Percentiles rank a stretch among this genome's conserved stretches.
Evolutionary conservation across 2,797 vertebrate species (phyloP).

Genomic region (Buceros bicornis): DNA sequence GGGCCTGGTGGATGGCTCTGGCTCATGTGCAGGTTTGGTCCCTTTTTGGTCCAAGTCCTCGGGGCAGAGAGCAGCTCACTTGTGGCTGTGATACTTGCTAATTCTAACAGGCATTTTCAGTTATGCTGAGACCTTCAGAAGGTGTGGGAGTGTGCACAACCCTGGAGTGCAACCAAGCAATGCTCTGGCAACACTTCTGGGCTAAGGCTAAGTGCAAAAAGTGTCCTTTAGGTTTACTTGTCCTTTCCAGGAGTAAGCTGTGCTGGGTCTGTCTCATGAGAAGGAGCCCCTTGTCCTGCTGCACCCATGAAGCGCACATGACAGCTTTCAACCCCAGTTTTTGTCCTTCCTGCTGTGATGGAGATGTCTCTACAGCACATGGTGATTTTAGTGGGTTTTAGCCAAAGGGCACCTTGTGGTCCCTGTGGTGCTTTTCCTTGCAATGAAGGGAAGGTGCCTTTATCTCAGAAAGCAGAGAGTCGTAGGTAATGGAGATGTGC

Average conservation of each 20-base stretch:
- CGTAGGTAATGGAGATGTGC: rapidly evolving
- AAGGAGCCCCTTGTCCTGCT: neutral
- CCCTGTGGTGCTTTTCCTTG: neutral
- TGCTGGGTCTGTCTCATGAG: neutral
- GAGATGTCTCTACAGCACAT: rapidly evolving
- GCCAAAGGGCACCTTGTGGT: neutral
- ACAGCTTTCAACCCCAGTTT: neutral
- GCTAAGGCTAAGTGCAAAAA: neutral
- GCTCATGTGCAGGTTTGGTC: rapidly evolving
- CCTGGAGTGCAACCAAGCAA: neutral
- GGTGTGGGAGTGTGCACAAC: neutral
- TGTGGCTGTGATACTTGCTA: neutral
- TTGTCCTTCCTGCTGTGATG: neutral
- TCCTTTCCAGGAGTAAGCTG: neutral
- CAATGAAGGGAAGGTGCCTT: neutral
- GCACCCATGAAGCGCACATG: neutral
- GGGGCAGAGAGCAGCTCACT: neutral
- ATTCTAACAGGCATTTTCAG: neutral
- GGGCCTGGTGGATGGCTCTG: neutral
- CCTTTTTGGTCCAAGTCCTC: neutral
- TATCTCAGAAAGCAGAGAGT: neutral
- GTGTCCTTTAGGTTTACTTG: neutral
- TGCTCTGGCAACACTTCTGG: neutral
- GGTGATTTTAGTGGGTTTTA: neutral
- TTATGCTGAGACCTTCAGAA: neutral